phyloP scores from a whole-genome alignment of 2,113 vertebrate species.

The Nibea coibor region DNA sequence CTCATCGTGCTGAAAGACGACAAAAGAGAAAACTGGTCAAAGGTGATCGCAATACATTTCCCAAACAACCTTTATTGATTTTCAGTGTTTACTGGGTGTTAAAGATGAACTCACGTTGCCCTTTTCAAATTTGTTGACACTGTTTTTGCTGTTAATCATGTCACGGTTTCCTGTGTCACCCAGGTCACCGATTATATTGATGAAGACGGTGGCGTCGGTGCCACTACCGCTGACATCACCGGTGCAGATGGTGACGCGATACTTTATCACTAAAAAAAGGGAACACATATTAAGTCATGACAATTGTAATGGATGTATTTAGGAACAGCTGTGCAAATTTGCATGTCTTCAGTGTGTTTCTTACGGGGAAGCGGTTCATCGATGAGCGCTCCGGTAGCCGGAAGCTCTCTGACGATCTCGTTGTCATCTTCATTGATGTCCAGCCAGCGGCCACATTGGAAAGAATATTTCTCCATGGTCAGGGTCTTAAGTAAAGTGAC shows the following conservation, averaged over 20 bases:
- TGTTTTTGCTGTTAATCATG: conserved; percentile 93
- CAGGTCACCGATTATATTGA: conserved; percentile 89
- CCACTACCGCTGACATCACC: conserved; percentile 90
- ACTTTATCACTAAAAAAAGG: conserved; percentile 88
- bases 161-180: conserved; percentile 94
- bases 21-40: neutral
- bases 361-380: conserved; percentile 90
- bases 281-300: neutral
- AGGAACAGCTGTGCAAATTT: neutral
- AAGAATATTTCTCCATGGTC: conserved; percentile 94
- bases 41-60: neutral
- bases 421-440: conserved; percentile 97
- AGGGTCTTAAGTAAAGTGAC: conserved; percentile 93
- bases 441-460: conserved; percentile 94
- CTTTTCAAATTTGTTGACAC: conserved; percentile 94
- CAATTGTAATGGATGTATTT: neutral
- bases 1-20: conserved; percentile 88
- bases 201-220: conserved; percentile 93
- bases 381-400: conserved; percentile 87
- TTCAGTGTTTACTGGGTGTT: neutral
- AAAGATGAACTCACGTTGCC: conserved; percentile 89
- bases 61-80: neutral
- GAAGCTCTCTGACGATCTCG: conserved; percentile 93
- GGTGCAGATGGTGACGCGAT: conserved; percentile 91
- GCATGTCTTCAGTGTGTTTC: conserved; percentile 26